Base-by-base conservation (phyloP, 2,113 vertebrate species). In the Gracilinanus agilis region DNA sequence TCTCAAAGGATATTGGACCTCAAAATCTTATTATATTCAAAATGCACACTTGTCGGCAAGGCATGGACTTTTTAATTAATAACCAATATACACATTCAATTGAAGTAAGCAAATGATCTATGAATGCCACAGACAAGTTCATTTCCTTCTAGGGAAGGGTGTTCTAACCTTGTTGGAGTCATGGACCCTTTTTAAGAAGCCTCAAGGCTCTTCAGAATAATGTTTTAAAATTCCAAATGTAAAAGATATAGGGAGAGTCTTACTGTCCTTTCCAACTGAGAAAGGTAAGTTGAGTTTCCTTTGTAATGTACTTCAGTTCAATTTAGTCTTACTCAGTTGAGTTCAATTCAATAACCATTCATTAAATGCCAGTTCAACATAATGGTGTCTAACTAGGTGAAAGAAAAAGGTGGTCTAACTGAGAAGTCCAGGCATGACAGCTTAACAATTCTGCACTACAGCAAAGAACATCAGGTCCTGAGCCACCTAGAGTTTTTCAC, bases 1-100 rank as follows among this genome's bases (percentile, higher is more conserved):
- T 93, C 95, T 89, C 19, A 16, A 93, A 54, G 93, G 54, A 13
- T 49, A 40, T 88, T 5, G 54, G 67, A 67, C 53, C 53, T 27
- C 34, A 90, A 94, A 93, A 91, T 83, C 90, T 96, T 53, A 93
- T 96, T 56, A 67, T 44, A 89, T 55, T 95, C 94, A 83, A 90
- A 93, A 88, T 44, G 89, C 93, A 90, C 25, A 96, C 54, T 89
- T 93, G 67, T 92, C 95, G 91, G 94, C 95, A 96, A 88, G 13
- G 54, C 44, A 0, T 16, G 75, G 54, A 54, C 91, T 95, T 92
- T 93, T 95, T 93, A 89, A 93, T 4, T 24, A 58, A 54, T 67
- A 88, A 40, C n/a, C 61, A 90, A 88, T 95, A 90, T 92, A 90
- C 92, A 92, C 90, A 54, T 0, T 3, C 9, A 88, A 54, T 88